A percentile compares a stretch with the other conserved stretches of the same genome.
Conservation (phyloP, 1,140 invertebrate genomes). For the Hormaphis cornu region DNA sequence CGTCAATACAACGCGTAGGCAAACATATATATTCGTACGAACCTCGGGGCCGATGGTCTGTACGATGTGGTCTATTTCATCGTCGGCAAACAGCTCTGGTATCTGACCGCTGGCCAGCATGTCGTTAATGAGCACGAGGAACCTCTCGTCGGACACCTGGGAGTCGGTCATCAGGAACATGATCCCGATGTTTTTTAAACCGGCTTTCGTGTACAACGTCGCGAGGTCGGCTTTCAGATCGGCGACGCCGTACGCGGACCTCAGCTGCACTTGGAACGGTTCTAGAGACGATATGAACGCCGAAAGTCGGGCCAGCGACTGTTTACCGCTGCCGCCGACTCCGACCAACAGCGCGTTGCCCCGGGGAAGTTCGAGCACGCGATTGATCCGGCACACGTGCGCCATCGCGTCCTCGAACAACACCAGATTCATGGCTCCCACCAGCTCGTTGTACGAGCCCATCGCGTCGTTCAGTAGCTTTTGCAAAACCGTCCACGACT, state of each 20-base stretch:
- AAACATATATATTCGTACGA: too few species aligned
- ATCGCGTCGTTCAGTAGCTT: slow-evolving; percentile 72
- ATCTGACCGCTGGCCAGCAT: slow-evolving; percentile 89
- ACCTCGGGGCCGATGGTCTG: slow-evolving; percentile 74
- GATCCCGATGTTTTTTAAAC: slow-evolving; percentile 74
- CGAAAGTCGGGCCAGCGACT: slow-evolving; percentile 75
- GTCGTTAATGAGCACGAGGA: slow-evolving; percentile 88
- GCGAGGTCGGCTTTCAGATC: slow-evolving; percentile 78
- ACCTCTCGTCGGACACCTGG: slow-evolving; percentile 81
- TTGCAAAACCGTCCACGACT: slow-evolving; percentile 60
- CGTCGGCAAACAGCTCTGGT: slow-evolving; percentile 78
- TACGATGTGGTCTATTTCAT: slow-evolving; percentile 83
- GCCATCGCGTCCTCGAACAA: slow-evolving; percentile 92
- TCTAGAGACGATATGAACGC: slow-evolving; percentile 82
- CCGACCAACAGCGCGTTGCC: slow-evolving; percentile 87
- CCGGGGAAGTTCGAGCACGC: slow-evolving; percentile 81
- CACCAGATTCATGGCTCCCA: slow-evolving; percentile 88
- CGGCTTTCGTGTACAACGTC: slow-evolving; percentile 74
- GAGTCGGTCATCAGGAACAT: slow-evolving; percentile 91
- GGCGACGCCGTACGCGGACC: slow-evolving; percentile 74
- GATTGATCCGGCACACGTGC: slow-evolving; percentile 77
- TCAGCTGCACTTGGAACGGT: slow-evolving; percentile 82
- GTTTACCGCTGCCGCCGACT: slow-evolving; percentile 90
- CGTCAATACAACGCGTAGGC: too few species aligned
- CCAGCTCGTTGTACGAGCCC: slow-evolving; percentile 58